Evolutionary conservation across 2,113 vertebrate genomes (phyloP).

Genomic region (Lathamus discolor): DNA sequence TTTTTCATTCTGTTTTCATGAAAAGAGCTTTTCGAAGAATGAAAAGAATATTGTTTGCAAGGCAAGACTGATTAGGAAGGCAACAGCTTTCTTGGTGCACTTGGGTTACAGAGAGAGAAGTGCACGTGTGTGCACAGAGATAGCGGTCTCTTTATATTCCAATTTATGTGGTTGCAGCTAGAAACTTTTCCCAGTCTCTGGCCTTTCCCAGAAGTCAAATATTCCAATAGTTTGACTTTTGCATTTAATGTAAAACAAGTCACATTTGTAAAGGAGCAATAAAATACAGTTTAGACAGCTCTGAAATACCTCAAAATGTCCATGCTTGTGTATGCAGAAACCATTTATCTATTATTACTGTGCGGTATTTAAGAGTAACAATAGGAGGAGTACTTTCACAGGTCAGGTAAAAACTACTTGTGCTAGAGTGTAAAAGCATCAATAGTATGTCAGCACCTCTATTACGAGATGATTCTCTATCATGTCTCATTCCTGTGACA

Average conservation of each 20-base stretch:
- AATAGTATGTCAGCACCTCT: background rate
- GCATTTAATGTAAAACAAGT: background rate
- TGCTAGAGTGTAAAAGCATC: background rate
- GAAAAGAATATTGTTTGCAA: background rate
- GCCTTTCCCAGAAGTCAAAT: background rate
- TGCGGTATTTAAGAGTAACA: background rate
- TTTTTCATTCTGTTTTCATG: background rate
- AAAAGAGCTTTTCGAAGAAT: background rate
- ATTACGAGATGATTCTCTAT: background rate
- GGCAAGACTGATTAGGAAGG: background rate
- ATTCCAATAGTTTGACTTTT: background rate
- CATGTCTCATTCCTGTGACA: background rate
- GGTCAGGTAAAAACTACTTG: background rate
- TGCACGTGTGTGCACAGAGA: accelerated
- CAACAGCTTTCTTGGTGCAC: background rate
- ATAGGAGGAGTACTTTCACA: background rate
- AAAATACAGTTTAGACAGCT: background rate
- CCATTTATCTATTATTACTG: background rate
- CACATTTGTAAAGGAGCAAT: background rate
- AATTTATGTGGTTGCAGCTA: background rate
- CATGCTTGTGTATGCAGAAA: background rate
- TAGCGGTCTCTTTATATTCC: background rate
- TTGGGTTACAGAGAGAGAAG: background rate
- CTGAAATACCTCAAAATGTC: background rate
- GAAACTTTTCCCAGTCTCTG: background rate